These are phyloP conservation scores for Euzetes globulus DNA, from an alignment of 2,888 invertebrate species.

Conservation along the genomic window DNA sequence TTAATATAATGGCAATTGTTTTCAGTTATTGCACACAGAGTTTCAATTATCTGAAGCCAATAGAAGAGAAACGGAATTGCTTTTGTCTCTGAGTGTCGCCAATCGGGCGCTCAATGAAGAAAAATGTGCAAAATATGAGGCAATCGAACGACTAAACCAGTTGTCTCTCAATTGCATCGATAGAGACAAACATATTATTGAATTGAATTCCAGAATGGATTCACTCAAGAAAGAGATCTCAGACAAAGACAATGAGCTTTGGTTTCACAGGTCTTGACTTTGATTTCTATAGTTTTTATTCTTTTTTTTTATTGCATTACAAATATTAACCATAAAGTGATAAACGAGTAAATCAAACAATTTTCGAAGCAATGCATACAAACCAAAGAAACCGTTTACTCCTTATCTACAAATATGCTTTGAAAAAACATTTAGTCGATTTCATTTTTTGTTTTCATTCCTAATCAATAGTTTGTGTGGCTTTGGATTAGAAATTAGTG, in stretches of 20 bases:
- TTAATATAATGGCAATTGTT: not conserved
- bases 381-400: too few species aligned
- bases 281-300: constrained; percentile 5
- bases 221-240: not conserved
- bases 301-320: not conserved
- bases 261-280: constrained; percentile 7
- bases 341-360: not conserved
- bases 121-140: not conserved
- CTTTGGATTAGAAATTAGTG: too few species aligned
- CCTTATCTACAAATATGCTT: too few species aligned
- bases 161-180: not conserved
- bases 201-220: not conserved
- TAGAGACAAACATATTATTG: not conserved
- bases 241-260: constrained; percentile 25
- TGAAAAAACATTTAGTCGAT: too few species aligned
- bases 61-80: not conserved
- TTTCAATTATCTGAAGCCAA: not conserved
- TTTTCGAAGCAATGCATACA: too few species aligned
- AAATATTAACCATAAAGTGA: not conserved
- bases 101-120: not conserved
- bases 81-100: not conserved
- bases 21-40: not conserved
- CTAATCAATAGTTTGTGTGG: too few species aligned
- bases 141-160: not conserved
- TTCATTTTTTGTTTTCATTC: too few species aligned